These are phyloP conservation scores for Albula glossodonta DNA, from an alignment of 2,113 vertebrate species.

Conservation along the genomic window DNA sequence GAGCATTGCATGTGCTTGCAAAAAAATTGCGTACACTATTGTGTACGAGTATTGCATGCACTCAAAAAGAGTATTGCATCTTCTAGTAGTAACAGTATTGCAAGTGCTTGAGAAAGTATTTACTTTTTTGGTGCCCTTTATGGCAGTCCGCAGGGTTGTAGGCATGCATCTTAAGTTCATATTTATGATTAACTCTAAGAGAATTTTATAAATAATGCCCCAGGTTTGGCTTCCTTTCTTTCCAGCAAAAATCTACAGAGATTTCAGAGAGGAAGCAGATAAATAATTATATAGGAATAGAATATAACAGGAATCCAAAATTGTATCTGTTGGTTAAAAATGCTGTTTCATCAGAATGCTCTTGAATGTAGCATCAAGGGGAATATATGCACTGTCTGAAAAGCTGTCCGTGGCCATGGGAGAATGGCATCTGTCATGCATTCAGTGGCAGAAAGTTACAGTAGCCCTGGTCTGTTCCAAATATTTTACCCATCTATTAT, in stretches of 20 bases:
- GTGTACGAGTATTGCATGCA: too few relatives aligned
- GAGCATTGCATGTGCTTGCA: too few relatives aligned
- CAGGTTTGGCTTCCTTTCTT: too few relatives aligned
- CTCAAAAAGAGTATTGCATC: too few relatives aligned
- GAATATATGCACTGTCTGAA: constrained; percentile 3
- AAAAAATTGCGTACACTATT: too few relatives aligned
- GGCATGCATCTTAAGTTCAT: too few relatives aligned
- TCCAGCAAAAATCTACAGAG: background rate
- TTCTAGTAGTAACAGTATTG: too few relatives aligned
- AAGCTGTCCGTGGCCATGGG: background rate
- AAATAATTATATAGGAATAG: constrained; percentile 4
- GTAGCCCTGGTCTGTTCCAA: background rate
- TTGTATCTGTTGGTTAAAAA: background rate
- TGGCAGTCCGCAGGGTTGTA: too few relatives aligned
- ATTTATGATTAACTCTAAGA: too few relatives aligned
- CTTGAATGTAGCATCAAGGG: background rate
- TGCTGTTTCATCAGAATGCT: constrained; percentile 5
- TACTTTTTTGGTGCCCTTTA: too few relatives aligned
- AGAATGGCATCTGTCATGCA: background rate
- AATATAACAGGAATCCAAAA: background rate
- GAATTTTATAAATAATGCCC: too few relatives aligned
- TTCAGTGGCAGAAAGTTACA: background rate
- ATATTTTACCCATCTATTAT: background rate
- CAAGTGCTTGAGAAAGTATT: too few relatives aligned
- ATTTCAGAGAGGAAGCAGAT: background rate